Evolutionary conservation across 2,113 vertebrate species (phyloP).

Genomic region (Eurystomus gularis): DNA sequence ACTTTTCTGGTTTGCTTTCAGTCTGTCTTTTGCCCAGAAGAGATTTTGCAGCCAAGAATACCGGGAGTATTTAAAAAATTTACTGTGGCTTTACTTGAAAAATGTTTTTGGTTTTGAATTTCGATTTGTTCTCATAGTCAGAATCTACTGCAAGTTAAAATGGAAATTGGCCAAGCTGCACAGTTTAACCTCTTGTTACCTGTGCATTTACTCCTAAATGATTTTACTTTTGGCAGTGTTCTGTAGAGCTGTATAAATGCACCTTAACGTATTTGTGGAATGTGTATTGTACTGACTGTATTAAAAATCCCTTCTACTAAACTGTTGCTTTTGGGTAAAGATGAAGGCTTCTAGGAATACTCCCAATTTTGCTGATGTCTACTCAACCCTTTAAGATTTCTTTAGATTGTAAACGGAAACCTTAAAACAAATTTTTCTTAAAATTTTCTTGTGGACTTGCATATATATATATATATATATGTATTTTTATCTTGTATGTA

Average conservation of each 20-base stretch:
- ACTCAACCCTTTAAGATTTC: neutral
- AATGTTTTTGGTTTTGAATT: slow-evolving; percentile 56
- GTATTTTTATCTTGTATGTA: too few relatives aligned
- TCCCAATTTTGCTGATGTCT: neutral
- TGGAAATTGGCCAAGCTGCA: neutral
- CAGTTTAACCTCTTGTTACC: slow-evolving; percentile 16
- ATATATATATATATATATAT: too few relatives aligned
- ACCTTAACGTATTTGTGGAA: neutral
- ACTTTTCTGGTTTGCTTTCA: slow-evolving; percentile 47
- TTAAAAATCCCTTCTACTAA: neutral
- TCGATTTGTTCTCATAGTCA: neutral
- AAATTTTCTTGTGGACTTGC: neutral
- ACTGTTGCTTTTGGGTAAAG: neutral
- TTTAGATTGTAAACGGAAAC: neutral
- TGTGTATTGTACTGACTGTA: neutral
- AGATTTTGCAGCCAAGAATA: slow-evolving; percentile 63
- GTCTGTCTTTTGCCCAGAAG: slow-evolving; percentile 52
- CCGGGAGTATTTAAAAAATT: slow-evolving; percentile 49
- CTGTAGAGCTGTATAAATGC: neutral
- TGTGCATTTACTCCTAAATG: neutral
- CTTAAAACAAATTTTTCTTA: neutral
- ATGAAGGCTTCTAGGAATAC: neutral
- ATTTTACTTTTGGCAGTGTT: neutral
- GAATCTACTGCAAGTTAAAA: neutral
- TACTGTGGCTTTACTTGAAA: slow-evolving; percentile 67